Conservation (phyloP, 2,113 vertebrate species). For the Laticauda laticaudata region DNA sequence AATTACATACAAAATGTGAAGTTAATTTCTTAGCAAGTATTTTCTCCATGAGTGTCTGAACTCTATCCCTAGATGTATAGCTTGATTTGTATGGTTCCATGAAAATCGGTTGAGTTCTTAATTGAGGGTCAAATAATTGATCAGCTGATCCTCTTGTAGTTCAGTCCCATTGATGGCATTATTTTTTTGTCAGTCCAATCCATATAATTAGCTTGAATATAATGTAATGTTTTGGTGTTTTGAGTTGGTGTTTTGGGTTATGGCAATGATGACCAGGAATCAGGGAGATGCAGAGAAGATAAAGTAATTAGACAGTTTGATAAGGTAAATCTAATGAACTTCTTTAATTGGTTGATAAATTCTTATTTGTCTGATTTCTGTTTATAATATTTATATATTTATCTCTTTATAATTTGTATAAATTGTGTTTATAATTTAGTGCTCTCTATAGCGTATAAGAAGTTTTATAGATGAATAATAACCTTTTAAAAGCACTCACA, state of each 20-base stretch:
- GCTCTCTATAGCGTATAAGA: not conserved
- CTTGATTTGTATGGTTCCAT: conserved; percentile 48
- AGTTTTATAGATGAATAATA: not conserved
- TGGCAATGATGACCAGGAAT: not conserved
- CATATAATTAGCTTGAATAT: conserved; percentile 73
- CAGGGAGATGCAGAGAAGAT: not conserved
- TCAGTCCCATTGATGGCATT: conserved; percentile 70
- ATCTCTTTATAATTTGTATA: not conserved
- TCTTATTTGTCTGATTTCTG: not conserved
- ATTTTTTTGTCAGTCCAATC: conserved; percentile 68
- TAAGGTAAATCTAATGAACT: conserved; percentile 21
- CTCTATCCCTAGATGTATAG: conserved; percentile 30
- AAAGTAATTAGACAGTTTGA: conserved; percentile 28
- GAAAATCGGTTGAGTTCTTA: conserved; percentile 64
- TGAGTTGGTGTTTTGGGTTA: conserved; percentile 36
- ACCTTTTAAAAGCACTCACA: not conserved
- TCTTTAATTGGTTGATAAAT: conserved; percentile 4
- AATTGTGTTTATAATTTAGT: not conserved
- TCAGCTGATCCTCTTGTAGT: conserved; percentile 61
- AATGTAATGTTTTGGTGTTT: conserved; percentile 72
- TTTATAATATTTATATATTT: not conserved
- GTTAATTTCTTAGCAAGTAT: conserved; percentile 41
- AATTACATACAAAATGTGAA: conserved; percentile 42
- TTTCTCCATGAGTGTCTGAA: conserved; percentile 28
- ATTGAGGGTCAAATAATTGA: conserved; percentile 76